These are phyloP conservation scores for Etheostoma spectabile DNA, from an alignment of 2,113 vertebrate genomes.

Conservation along the genomic window DNA sequence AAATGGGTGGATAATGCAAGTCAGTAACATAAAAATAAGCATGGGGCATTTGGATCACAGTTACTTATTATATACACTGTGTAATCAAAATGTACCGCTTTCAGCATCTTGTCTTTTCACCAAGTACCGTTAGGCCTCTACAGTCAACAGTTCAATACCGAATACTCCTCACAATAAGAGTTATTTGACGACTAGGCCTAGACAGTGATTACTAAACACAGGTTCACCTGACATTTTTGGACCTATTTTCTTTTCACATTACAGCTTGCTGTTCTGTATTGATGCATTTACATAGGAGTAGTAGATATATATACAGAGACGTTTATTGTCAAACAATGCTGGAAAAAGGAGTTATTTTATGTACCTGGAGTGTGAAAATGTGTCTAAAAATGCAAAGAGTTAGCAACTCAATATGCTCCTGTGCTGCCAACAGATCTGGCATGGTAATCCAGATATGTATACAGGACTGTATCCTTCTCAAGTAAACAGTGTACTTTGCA, in stretches of 20 bases:
- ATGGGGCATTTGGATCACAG: slow-evolving; percentile 69
- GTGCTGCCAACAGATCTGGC: slow-evolving; percentile 31
- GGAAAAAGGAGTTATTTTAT: slow-evolving; percentile 29
- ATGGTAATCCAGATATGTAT: slow-evolving; percentile 1
- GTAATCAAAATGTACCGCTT: slow-evolving; percentile 76
- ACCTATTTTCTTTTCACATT: slow-evolving; percentile 80
- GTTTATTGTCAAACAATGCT: slow-evolving; percentile 72
- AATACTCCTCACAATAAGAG: slow-evolving; percentile 45
- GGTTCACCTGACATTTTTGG: slow-evolving; percentile 65
- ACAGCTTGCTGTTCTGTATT: slow-evolving; percentile 54
- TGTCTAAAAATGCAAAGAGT: slow-evolving; percentile 45
- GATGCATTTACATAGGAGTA: slow-evolving; percentile 63
- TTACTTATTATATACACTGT: slow-evolving; percentile 65
- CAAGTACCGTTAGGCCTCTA: slow-evolving; percentile 69
- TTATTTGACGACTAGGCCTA: slow-evolving; percentile 50
- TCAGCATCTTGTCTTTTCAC: slow-evolving; percentile 48
- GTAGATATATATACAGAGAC: slow-evolving; percentile 66
- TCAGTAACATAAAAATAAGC: slow-evolving; percentile 80
- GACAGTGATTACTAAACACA: slow-evolving; percentile 65
- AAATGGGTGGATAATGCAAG: slow-evolving; percentile 76
- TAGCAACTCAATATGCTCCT: slow-evolving; percentile 65
- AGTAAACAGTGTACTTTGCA: slow-evolving; percentile 52
- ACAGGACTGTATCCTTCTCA: slow-evolving; percentile 54
- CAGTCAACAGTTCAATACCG: slow-evolving; percentile 55
- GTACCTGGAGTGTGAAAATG: slow-evolving; percentile 69